Percentiles rank a stretch among this genome's conserved stretches.
phyloP scores from a whole-genome alignment of 2,113 vertebrate species.

The Solea senegalensis region DNA sequence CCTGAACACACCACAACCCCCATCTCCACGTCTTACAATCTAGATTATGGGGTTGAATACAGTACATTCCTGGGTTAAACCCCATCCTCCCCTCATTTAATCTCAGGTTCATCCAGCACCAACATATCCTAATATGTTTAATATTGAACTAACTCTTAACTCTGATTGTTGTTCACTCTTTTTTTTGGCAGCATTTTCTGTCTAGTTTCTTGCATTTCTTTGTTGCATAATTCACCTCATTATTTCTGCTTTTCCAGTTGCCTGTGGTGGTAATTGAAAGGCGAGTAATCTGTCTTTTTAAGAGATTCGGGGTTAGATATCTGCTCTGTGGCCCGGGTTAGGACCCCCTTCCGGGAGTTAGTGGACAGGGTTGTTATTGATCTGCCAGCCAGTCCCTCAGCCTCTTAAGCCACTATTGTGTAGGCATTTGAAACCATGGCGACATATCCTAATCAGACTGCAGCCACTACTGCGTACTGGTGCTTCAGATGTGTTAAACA shows the following conservation, averaged over 20 bases:
- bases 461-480: conserved; percentile 7
- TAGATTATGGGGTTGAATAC: conserved; percentile 67
- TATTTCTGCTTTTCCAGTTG: background rate
- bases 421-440: conserved; percentile 60
- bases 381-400: conserved; percentile 41
- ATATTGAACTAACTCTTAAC: conserved; percentile 11
- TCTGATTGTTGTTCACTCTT: background rate
- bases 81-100: conserved; percentile 6
- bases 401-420: conserved; percentile 36
- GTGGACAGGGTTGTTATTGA: conserved; percentile 36
- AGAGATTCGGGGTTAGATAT: background rate
- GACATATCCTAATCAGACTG: conserved; percentile 51
- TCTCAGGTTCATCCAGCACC: conserved; percentile 29
- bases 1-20: conserved; percentile 22
- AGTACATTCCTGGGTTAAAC: conserved; percentile 60
- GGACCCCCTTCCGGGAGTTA: conserved; percentile 22
- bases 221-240: conserved; percentile 7
- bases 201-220: conserved; percentile 1
- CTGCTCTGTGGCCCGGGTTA: conserved; percentile 21
- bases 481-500: conserved; percentile 15
- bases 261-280: conserved; percentile 39
- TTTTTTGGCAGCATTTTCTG: background rate
- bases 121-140: conserved; percentile 19
- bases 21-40: conserved; percentile 51
- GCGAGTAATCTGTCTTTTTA: conserved; percentile 35